Evolutionary conservation across 2,797 vertebrate genomes (phyloP).

Genomic region (Clamator glandarius): DNA sequence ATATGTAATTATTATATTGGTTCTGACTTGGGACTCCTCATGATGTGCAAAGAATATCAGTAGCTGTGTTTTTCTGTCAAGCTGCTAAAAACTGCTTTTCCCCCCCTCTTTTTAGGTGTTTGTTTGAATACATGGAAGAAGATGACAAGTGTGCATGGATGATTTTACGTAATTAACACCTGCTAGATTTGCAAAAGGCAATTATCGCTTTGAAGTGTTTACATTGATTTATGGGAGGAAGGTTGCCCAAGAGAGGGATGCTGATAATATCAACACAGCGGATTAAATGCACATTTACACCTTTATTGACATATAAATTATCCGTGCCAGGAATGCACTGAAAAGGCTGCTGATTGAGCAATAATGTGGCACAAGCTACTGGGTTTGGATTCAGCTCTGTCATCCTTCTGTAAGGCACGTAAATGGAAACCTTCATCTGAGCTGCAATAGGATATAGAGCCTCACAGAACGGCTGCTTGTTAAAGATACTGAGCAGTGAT

Average conservation of each 20-base stretch:
- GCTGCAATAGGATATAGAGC: conserved; percentile 45
- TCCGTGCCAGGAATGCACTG: conserved; percentile 75
- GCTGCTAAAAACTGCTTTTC: not conserved
- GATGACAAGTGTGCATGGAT: conserved; percentile 69
- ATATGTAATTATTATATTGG: not conserved
- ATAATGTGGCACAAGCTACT: conserved; percentile 71
- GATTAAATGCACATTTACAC: conserved; percentile 80
- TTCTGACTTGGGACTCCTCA: not conserved
- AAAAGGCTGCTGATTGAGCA: conserved; percentile 72
- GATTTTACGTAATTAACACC: conserved; percentile 62
- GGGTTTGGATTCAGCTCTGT: conserved; percentile 67
- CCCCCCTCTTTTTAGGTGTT: conserved; percentile 63
- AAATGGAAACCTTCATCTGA: conserved; percentile 57
- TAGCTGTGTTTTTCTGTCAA: not conserved
- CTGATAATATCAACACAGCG: conserved; percentile 75
- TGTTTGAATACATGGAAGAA: conserved; percentile 58
- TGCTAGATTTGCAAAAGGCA: conserved; percentile 66
- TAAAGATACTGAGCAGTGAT: conserved; percentile 69
- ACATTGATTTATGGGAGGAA: conserved; percentile 79
- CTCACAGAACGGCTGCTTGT: conserved; percentile 54
- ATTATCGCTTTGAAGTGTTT: conserved; percentile 64
- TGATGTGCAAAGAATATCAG: not conserved
- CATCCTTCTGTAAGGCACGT: conserved; percentile 20
- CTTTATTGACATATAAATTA: conserved; percentile 80
- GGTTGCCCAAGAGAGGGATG: conserved; percentile 76